Percentiles rank a stretch among this genome's conserved stretches.
These are phyloP conservation scores for Xanthia icteritia DNA, from an alignment of 2,888 invertebrate genomes.

Conservation along the genomic window DNA sequence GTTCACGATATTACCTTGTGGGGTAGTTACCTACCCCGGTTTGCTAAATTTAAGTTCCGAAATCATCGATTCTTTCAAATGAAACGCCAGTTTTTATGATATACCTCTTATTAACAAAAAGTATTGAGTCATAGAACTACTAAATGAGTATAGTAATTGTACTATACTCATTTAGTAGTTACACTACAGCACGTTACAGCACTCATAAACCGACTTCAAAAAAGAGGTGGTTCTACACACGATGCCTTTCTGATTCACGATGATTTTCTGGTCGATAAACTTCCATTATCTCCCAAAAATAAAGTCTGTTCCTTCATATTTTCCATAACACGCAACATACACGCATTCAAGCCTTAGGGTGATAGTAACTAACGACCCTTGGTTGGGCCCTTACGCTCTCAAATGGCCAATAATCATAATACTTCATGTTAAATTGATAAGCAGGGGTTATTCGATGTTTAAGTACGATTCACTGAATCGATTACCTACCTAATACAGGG, in stretches of 20 bases:
- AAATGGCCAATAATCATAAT: constrained; percentile 62
- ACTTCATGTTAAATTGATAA: constrained; percentile 66
- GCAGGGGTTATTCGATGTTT: constrained; percentile 49
- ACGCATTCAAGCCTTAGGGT: constrained; percentile 43
- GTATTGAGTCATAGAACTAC: too few species aligned
- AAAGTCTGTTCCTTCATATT: not conserved
- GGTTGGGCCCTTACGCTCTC: constrained; percentile 27
- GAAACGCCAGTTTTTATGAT: too few species aligned
- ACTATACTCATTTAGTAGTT: too few species aligned
- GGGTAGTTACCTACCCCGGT: not conserved
- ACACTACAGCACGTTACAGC: too few species aligned
- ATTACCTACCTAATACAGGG: constrained; percentile 45
- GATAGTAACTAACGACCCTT: constrained; percentile 22
- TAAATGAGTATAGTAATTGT: too few species aligned
- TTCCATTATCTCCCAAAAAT: constrained; percentile 9
- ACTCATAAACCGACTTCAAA: not conserved
- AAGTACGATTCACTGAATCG: constrained; percentile 53
- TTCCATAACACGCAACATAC: constrained; percentile 20
- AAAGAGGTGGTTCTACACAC: not conserved
- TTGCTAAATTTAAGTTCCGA: too few species aligned
- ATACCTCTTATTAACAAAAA: too few species aligned
- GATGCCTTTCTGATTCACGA: not conserved
- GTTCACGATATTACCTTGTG: not conserved
- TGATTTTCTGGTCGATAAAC: not conserved
- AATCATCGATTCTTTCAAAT: too few species aligned